phyloP scores from a whole-genome alignment of 2,888 invertebrate species.

The Mythimna loreyi region DNA sequence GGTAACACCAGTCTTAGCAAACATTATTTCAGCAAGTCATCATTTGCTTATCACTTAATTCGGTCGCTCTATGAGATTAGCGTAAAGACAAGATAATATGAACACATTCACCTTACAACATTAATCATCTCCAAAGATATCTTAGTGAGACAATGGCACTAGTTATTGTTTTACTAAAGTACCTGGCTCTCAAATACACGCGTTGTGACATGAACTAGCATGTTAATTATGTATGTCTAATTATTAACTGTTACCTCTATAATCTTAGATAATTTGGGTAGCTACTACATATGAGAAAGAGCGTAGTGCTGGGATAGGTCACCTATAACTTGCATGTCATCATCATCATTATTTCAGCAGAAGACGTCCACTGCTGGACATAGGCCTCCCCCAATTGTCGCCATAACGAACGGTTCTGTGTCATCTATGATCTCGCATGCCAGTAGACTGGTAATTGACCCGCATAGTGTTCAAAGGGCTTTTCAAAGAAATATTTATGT shows the following conservation, averaged over 20 bases:
- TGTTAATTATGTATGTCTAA: slow-evolving; percentile 47
- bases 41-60: slow-evolving; percentile 24
- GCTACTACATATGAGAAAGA: not conserved
- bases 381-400: no score
- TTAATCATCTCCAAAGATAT: slow-evolving; percentile 52
- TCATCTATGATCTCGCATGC: no score
- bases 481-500: no score
- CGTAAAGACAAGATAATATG: slow-evolving; percentile 13
- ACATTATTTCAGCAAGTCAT: slow-evolving; percentile 37
- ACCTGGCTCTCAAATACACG: slow-evolving; percentile 38
- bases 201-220: slow-evolving; percentile 20
- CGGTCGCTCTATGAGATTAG: slow-evolving; percentile 12
- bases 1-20: not conserved
- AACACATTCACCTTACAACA: slow-evolving; percentile 34
- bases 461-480: no score
- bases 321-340: no score
- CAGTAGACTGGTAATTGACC: no score
- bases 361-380: no score
- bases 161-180: slow-evolving; percentile 44
- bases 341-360: no score
- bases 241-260: slow-evolving; percentile 43
- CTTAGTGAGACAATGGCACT: slow-evolving; percentile 31
- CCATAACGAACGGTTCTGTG: no score
- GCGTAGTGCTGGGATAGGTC: no score
- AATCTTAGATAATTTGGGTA: slow-evolving; percentile 10